Evolutionary conservation across 2,797 vertebrate species (phyloP).

Genomic region (Sebastes wilsoni): DNA sequence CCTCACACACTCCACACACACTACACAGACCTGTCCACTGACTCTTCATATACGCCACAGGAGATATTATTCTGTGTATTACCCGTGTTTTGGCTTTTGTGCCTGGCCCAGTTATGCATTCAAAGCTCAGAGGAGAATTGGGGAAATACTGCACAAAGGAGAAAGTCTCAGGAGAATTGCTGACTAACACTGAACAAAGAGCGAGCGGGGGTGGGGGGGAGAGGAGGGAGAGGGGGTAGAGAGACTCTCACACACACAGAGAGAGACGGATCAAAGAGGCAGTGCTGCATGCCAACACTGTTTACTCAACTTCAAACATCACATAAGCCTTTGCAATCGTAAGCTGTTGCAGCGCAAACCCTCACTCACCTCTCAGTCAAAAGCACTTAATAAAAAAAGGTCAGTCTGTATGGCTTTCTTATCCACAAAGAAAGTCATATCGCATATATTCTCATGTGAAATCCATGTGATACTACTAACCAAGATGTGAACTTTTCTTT

Average conservation of each 20-base stretch:
- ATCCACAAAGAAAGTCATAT: slow-evolving; percentile 26
- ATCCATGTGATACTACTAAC: not conserved
- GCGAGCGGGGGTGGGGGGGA: slow-evolving; percentile 10
- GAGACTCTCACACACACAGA: slow-evolving; percentile 13
- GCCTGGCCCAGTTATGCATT: slow-evolving; percentile 56
- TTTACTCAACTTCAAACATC: slow-evolving; percentile 66
- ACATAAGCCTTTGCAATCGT: slow-evolving; percentile 48
- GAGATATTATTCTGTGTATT: slow-evolving; percentile 29
- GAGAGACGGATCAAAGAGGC: slow-evolving; percentile 59
- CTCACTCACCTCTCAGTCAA: slow-evolving; percentile 46
- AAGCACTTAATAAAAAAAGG: slow-evolving; percentile 50
- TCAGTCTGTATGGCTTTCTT: slow-evolving; percentile 12
- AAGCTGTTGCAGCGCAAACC: slow-evolving; percentile 46
- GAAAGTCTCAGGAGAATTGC: slow-evolving; percentile 72
- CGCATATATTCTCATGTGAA: not conserved
- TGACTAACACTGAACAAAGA: slow-evolving; percentile 75
- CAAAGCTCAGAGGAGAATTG: slow-evolving; percentile 59
- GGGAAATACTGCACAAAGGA: slow-evolving; percentile 72
- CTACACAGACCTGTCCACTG: not conserved
- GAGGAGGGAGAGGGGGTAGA: not conserved
- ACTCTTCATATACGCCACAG: not conserved
- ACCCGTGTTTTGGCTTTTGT: slow-evolving; percentile 37
- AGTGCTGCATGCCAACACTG: slow-evolving; percentile 61
- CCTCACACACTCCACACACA: not conserved
- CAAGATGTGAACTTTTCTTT: not conserved